A percentile compares a stretch with the other conserved stretches of the same genome.
Conservation (phyloP, 2,113 vertebrate species). For the Marmota flaviventris region DNA sequence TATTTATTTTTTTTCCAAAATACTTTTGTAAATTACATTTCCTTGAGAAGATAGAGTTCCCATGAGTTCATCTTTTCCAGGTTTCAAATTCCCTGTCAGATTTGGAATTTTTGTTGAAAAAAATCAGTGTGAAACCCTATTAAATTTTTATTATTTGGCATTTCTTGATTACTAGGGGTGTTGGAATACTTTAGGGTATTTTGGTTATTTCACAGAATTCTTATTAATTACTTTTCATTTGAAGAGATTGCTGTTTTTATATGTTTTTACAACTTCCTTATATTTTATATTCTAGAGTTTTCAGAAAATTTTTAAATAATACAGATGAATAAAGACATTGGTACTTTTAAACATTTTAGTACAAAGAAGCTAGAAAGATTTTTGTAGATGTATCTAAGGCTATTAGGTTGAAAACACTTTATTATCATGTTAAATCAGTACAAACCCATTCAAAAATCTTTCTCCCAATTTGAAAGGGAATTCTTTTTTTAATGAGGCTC, state of each 20-base stretch:
- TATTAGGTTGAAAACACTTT: neutral
- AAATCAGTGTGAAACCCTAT: neutral
- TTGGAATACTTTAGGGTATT: neutral
- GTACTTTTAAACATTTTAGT: neutral
- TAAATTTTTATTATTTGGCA: neutral
- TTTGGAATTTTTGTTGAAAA: constrained; percentile 6
- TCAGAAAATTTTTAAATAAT: neutral
- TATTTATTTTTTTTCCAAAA: neutral
- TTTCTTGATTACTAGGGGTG: neutral
- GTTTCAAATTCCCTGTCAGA: neutral
- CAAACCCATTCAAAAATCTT: neutral
- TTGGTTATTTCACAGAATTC: neutral
- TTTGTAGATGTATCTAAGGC: neutral
- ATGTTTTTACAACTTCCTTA: neutral
- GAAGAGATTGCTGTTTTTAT: neutral
- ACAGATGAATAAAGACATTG: neutral
- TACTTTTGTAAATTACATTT: neutral
- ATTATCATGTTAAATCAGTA: neutral
- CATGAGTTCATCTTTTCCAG: neutral
- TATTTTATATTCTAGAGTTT: neutral
- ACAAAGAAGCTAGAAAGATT: neutral
- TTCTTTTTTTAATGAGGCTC: neutral
- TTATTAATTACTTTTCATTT: neutral
- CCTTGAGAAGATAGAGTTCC: neutral
- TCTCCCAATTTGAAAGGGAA: neutral